phyloP scores from a whole-genome alignment of 2,113 vertebrate genomes.

The Chauna torquata region DNA sequence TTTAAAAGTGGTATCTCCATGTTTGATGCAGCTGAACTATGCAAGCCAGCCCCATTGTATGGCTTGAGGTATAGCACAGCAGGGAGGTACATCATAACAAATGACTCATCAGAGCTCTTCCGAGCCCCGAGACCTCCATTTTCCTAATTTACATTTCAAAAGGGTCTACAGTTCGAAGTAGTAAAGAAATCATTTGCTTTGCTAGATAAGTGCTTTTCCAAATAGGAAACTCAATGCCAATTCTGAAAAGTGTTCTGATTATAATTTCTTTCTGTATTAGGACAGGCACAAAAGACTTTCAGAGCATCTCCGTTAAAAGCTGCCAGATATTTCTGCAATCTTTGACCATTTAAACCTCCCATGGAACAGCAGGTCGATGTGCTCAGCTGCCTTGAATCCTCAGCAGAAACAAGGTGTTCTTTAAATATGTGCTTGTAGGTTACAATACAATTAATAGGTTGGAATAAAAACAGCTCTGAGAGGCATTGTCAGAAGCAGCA shows the following conservation, averaged over 20 bases:
- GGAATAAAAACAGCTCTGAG: not conserved
- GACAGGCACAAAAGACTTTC: slow-evolving; percentile 36
- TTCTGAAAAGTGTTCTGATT: slow-evolving; percentile 42
- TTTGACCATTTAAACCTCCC: not conserved
- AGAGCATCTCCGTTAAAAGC: slow-evolving; percentile 11
- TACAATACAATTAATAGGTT: not conserved
- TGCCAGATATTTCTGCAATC: not conserved
- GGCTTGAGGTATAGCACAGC: not conserved
- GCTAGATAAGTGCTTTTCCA: slow-evolving; percentile 65
- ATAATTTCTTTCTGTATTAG: slow-evolving; percentile 43
- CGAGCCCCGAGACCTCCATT: slow-evolving; percentile 25
- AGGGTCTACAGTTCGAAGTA: slow-evolving; percentile 27
- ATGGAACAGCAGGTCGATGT: not conserved
- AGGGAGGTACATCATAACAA: slow-evolving; percentile 23
- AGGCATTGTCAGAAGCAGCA: not conserved
- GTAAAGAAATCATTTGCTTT: slow-evolving; percentile 72
- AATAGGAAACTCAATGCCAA: slow-evolving; percentile 43
- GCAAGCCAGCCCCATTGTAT: not conserved
- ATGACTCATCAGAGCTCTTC: slow-evolving; percentile 54
- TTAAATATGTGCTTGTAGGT: not conserved
- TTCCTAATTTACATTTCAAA: slow-evolving; percentile 75
- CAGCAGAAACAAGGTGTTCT: slow-evolving; percentile 5
- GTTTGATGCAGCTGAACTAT: not conserved
- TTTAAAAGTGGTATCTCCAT: not conserved
- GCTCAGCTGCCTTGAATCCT: not conserved